Percentiles rank a stretch among this genome's conserved stretches.
Conservation (phyloP, 2,113 vertebrate genomes). For the Psittacara wagleri region DNA sequence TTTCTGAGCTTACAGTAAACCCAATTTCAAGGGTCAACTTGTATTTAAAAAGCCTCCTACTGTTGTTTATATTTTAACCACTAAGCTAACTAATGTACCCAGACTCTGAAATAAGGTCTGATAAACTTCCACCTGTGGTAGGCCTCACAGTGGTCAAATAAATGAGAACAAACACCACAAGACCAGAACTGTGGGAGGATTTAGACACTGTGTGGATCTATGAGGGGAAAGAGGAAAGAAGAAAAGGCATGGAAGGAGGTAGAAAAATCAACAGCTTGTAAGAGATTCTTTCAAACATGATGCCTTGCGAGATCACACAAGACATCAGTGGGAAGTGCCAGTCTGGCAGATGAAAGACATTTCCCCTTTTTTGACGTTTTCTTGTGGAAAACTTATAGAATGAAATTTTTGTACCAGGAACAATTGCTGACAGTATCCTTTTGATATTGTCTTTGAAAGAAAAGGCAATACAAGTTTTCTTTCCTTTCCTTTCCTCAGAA, state of each 20-base stretch:
- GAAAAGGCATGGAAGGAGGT: not conserved
- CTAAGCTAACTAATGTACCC: conserved; percentile 47
- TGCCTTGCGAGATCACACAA: not conserved
- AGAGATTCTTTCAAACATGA: not conserved
- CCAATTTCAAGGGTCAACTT: conserved; percentile 61
- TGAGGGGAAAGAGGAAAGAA: not conserved
- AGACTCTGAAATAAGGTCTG: conserved; percentile 58
- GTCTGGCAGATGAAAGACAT: not conserved
- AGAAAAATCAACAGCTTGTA: not conserved
- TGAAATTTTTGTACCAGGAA: not conserved
- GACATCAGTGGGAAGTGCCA: not conserved
- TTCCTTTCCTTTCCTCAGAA: not conserved
- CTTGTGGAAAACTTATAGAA: not conserved
- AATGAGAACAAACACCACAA: conserved; percentile 40
- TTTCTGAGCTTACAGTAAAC: conserved; percentile 49
- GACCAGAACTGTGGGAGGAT: not conserved
- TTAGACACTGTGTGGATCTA: not conserved
- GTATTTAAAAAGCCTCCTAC: conserved; percentile 54
- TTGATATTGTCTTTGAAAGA: not conserved
- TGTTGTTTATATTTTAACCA: conserved; percentile 67
- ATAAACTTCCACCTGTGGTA: conserved; percentile 43
- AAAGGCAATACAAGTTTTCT: not conserved
- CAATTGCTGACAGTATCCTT: not conserved
- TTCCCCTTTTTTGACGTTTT: not conserved
- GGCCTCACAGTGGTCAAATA: conserved; percentile 41